These are phyloP conservation scores for Decapterus maruadsi DNA, from an alignment of 2,797 vertebrate genomes.

Conservation along the genomic window DNA sequence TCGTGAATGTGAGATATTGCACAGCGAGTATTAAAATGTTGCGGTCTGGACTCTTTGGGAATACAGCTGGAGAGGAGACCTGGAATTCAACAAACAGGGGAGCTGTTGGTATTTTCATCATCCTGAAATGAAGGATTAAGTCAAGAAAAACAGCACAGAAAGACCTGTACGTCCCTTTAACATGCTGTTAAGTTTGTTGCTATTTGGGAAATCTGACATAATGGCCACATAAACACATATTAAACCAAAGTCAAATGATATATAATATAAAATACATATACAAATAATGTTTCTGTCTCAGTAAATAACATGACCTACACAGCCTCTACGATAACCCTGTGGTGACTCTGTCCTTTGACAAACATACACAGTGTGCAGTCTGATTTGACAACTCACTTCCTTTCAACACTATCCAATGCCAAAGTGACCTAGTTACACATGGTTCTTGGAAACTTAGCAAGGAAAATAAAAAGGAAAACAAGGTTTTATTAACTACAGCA, in stretches of 20 bases:
- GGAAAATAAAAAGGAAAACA: conserved; percentile 53
- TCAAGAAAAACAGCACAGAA: conserved; percentile 17
- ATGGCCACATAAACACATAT: not conserved
- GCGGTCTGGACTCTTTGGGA: conserved; percentile 40
- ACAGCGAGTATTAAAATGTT: conserved; percentile 44
- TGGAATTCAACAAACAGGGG: conserved; percentile 5
- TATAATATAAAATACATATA: not conserved
- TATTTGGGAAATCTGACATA: not conserved
- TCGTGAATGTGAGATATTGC: conserved; percentile 55
- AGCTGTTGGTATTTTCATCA: conserved; percentile 13
- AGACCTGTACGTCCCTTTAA: not conserved
- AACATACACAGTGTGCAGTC: conserved; percentile 39
- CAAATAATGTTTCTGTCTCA: conserved; percentile 14
- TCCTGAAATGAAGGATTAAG: conserved; percentile 18
- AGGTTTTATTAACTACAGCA: conserved; percentile 30
- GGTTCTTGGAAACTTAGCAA: conserved; percentile 54
- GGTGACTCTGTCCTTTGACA: conserved; percentile 41
- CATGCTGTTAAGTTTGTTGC: not conserved
- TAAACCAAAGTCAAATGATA: not conserved
- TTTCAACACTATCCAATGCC: conserved; percentile 56
- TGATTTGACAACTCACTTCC: conserved; percentile 23
- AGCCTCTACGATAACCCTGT: conserved; percentile 35
- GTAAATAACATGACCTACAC: conserved; percentile 18
- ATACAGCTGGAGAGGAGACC: conserved; percentile 63
- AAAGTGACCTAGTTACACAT: conserved; percentile 33